Conservation (phyloP, 2,888 invertebrate species). For the Tromatobia lineatoria region DNA sequence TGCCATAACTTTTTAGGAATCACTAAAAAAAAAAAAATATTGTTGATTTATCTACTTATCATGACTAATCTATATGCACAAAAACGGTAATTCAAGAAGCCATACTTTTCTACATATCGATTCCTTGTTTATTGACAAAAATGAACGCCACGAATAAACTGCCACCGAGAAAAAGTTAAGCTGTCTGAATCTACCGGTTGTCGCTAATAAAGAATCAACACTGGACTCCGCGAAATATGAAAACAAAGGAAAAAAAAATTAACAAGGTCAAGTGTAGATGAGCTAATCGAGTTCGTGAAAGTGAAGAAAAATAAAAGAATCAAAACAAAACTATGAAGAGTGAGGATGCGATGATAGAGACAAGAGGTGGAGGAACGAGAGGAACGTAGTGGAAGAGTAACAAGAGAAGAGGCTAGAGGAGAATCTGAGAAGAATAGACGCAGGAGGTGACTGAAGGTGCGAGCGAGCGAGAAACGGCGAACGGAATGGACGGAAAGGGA, state of each 20-base stretch:
- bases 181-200: neutral
- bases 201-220: slow-evolving; percentile 12
- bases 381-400: slow-evolving; percentile 53
- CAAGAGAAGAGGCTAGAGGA: slow-evolving; percentile 52
- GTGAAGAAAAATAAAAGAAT: neutral
- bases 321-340: slow-evolving; percentile 2
- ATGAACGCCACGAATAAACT: neutral
- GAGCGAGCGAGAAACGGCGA: slow-evolving; percentile 56
- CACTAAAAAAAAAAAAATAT: neutral
- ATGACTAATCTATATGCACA: too few relatives aligned
- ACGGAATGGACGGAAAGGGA: slow-evolving; percentile 60
- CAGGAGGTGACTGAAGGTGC: slow-evolving; percentile 67
- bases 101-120: neutral
- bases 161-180: neutral
- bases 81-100: too few relatives aligned
- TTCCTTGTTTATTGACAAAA: neutral
- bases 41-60: too few relatives aligned
- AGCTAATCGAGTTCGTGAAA: slow-evolving; percentile 59
- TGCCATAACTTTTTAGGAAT: neutral
- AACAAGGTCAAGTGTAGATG: slow-evolving; percentile 56
- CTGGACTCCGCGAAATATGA: slow-evolving; percentile 5
- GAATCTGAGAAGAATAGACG: slow-evolving; percentile 56
- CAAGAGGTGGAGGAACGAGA: slow-evolving; percentile 35
- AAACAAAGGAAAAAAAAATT: neutral
- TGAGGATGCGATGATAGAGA: slow-evolving; percentile 44